Evolutionary conservation across 2,113 vertebrate species (phyloP), one percentile per base, ranked within the genome.

Genomic region (Laticauda colubrina): DNA sequence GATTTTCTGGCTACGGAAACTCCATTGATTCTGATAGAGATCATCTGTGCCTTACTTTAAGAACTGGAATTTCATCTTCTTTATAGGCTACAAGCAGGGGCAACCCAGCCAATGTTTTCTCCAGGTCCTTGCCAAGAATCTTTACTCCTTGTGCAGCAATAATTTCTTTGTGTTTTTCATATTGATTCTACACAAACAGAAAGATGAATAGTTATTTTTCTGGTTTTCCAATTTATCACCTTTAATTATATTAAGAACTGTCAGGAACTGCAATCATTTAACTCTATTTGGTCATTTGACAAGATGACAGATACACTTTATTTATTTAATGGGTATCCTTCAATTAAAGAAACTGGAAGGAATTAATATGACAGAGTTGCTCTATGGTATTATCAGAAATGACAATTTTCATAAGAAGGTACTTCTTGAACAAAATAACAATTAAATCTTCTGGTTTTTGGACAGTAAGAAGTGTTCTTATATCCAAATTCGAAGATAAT

Each of bases 81-180:
- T 98, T 98, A 94, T 98, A 96, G 34, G 99, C 99, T 93, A 99
- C 99, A 2, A 99, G 98, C 93, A 99, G 95, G 0, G 99, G 99
- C 94, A 99, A 98, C 39, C 99, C 99, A 2, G 99, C 99, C 94
- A 99, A 61, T 0, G 99, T 97, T 96, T 99, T 99, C 95, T 99
- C 99, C 96, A 99, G 96, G 94, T 99, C 99, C 93, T 99, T 99
- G 2, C 99, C 99, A 93, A 99, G 98, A 95, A 99, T 99, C 98
- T 99, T 99, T 69, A 99, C 99, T 0, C 99, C 99, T 96, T 99
- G 99, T 93, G 99, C 97, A 87, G 99, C 98, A 29, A 96, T 96
- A 1, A 99, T 99, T 94, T 99, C 99, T 97, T 99, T 99, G 97
- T 99, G 99, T 96, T 99, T 99, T 97, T 99, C 99, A 45, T 99